These are phyloP conservation scores for Eretmodus cyanostictus DNA, from an alignment of 2,113 vertebrate genomes.

Conservation along the genomic window DNA sequence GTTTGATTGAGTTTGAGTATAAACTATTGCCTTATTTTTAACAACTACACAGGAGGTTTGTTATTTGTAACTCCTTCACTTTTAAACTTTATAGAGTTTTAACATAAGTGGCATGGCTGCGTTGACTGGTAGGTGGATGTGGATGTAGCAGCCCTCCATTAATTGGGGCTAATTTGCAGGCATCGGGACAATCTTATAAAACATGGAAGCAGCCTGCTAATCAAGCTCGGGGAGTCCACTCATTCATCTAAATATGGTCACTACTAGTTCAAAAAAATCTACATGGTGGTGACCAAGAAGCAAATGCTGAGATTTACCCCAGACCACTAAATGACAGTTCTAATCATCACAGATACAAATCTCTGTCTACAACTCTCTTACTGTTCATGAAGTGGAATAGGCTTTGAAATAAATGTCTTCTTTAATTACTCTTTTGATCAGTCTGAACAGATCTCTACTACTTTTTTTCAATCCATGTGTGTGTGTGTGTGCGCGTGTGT, in stretches of 20 bases:
- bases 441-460: background rate
- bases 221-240: background rate
- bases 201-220: background rate
- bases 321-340: background rate
- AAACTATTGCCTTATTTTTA: background rate
- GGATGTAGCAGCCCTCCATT: background rate
- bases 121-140: background rate
- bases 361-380: background rate
- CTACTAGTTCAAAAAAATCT: background rate
- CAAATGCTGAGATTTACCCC: no score
- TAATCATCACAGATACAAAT: background rate
- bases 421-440: background rate
- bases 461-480: background rate
- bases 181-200: background rate
- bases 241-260: background rate
- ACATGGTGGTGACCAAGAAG: background rate
- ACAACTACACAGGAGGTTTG: accelerated
- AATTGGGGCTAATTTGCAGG: background rate
- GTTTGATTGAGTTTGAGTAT: background rate
- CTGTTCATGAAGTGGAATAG: background rate
- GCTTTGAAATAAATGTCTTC: background rate
- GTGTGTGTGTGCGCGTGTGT: background rate
- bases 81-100: background rate
- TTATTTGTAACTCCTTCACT: background rate
- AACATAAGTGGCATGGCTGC: background rate